Conservation (phyloP, 2,888 invertebrate species). For the Tryphoninae sp. region DNA sequence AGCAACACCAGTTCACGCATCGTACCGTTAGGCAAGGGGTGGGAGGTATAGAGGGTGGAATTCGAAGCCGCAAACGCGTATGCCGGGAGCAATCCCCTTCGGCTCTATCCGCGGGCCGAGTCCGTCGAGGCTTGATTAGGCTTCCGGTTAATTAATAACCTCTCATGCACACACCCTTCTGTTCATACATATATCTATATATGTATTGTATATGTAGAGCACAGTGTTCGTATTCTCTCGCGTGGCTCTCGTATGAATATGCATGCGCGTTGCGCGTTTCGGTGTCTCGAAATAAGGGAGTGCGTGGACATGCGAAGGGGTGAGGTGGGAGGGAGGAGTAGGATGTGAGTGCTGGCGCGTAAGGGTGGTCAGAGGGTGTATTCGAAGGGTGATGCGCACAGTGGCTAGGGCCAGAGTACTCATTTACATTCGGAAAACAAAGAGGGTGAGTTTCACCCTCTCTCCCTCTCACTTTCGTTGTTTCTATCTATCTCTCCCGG, state of each 20-base stretch:
- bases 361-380: slow-evolving; percentile 71
- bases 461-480: slow-evolving; percentile 14
- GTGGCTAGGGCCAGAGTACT: slow-evolving; percentile 73
- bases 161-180: slow-evolving; percentile 78
- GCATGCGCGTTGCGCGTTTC: slow-evolving; percentile 79
- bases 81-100: slow-evolving; percentile 48
- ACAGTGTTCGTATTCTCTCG: slow-evolving; percentile 61
- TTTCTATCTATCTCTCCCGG: slow-evolving; percentile 8
- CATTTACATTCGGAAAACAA: slow-evolving; percentile 81
- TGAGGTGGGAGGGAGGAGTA: slow-evolving; percentile 51
- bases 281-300: slow-evolving; percentile 71
- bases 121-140: slow-evolving; percentile 82
- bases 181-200: slow-evolving; percentile 1
- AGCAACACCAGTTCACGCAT: slow-evolving; percentile 22
- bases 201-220: slow-evolving; percentile 4
- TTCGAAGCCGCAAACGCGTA: slow-evolving; percentile 56
- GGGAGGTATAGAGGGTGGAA: slow-evolving; percentile 67
- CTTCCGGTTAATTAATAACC: slow-evolving; percentile 84
- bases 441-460: slow-evolving; percentile 68
- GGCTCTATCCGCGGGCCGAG: slow-evolving; percentile 41
- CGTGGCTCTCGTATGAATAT: slow-evolving; percentile 78
- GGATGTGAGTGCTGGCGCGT: slow-evolving; percentile 53
- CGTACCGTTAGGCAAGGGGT: slow-evolving; percentile 15
- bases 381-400: slow-evolving; percentile 61
- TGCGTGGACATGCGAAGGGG: slow-evolving; percentile 46